phyloP scores from a whole-genome alignment of 2,797 vertebrate species.

The Pseudochirops cupreus region DNA sequence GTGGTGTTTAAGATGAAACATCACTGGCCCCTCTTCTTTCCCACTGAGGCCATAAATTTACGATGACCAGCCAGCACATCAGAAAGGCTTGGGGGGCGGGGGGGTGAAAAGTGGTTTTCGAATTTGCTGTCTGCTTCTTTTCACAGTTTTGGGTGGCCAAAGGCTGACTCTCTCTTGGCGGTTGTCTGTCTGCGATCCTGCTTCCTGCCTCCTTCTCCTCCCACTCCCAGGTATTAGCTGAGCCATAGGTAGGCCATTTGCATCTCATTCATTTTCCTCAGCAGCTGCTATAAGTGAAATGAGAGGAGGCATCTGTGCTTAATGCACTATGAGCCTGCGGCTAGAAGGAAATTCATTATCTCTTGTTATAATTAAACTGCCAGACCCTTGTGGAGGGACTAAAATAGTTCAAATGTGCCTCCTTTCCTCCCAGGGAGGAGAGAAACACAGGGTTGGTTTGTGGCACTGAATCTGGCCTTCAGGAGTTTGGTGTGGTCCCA shows the following conservation, averaged over 20 bases:
- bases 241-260: background rate
- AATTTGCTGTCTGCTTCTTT: background rate
- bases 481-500: background rate
- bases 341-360: constrained; percentile 47
- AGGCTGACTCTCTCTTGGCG: background rate
- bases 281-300: constrained; percentile 53
- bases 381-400: constrained; percentile 30
- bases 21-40: background rate
- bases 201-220: background rate
- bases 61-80: background rate
- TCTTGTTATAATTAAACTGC: background rate
- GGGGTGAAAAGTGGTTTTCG: background rate
- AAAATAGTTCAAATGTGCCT: constrained; percentile 39
- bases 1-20: background rate
- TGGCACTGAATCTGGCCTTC: background rate
- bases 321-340: constrained; percentile 9
- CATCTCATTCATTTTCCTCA: constrained; percentile 59
- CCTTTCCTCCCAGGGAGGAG: background rate
- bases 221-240: constrained; percentile 12
- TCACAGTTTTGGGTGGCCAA: background rate
- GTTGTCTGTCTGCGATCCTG: background rate
- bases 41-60: background rate
- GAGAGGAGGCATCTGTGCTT: background rate
- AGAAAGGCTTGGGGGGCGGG: background rate
- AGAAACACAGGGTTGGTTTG: background rate